Evolutionary conservation across 1,140 invertebrate species (phyloP), one percentile per base, ranked within the genome.

Genomic region (Tetraneura akinire): DNA sequence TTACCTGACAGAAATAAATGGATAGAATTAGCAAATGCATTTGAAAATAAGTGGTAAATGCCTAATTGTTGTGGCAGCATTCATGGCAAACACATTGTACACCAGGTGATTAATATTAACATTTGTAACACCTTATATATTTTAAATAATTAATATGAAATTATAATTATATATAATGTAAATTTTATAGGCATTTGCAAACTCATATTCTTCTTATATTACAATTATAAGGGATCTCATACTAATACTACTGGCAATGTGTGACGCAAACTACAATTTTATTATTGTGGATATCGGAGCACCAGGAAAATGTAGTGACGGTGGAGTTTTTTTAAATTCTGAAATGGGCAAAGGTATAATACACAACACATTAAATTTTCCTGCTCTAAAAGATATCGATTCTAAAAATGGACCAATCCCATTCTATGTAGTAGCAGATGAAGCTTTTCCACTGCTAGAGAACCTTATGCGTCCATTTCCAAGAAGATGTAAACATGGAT

Each of bases 181-280:
- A n/a, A n/a, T n/a, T 53, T 8, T 53, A 53, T 53, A 53, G 51
- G 51, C 51, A 53, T 53, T 53, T 53, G 18, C 55, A 45, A 84
- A 84, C 45, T 83, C 82, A 73, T 86, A 86, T 53, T 83, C 84
- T 18, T 37, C 82, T 14, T 87, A 82, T 87, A 82, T 82, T 86
- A 83, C 71, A 88, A 88, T 81, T 87, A 88, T 66, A 88, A 88
- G 82, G 62, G 83, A 0, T 84, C 81, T 82, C 87, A 85, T 83
- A 87, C 85, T 42, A 84, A 87, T 80, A n/a, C n/a, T n/a, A n/a
- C n/a, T n/a, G n/a, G n/a, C n/a, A n/a, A n/a, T n/a, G n/a, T n/a
- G 74, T 80, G 74, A 80, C 47, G 53, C 74, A 5, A 37, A 23
- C 21, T 62, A 80, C 45, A 62, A 51, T 23, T 80, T 80, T 62